A percentile compares a stretch with the other conserved stretches of the same genome.
phyloP scores from a whole-genome alignment of 2,797 vertebrate species.

The Oreortyx pictus region DNA sequence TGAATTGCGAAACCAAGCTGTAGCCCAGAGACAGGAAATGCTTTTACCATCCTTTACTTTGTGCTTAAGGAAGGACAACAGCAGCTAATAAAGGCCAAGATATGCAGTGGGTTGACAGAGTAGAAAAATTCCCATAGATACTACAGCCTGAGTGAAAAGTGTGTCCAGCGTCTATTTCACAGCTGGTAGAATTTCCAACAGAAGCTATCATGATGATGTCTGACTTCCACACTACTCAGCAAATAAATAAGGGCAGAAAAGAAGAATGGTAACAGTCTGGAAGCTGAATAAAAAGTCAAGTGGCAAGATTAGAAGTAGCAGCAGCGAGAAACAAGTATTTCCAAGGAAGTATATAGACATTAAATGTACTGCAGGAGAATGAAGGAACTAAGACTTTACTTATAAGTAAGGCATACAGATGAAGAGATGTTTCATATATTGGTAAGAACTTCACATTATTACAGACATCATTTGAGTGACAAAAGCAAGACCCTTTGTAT shows the following conservation, averaged over 20 bases:
- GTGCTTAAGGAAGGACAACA: neutral
- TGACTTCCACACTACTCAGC: neutral
- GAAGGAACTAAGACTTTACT: neutral
- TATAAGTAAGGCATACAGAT: neutral
- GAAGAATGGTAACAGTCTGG: neutral
- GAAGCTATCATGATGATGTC: neutral
- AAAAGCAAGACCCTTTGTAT: neutral
- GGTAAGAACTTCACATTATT: neutral
- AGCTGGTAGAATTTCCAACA: neutral
- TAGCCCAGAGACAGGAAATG: neutral
- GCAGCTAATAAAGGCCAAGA: neutral
- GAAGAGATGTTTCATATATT: neutral
- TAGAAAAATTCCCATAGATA: neutral
- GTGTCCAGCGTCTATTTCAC: neutral
- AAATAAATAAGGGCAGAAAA: neutral
- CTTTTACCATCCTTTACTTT: neutral
- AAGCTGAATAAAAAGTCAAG: neutral
- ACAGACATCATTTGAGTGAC: neutral
- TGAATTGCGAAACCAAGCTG: neutral
- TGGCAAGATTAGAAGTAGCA: neutral
- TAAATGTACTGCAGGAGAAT: neutral
- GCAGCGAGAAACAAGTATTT: neutral
- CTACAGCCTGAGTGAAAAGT: neutral
- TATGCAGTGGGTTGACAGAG: neutral
- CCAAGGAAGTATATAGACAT: neutral